Base-by-base conservation (phyloP, 2,888 invertebrate species). In the Leistus spinibarbis region DNA sequence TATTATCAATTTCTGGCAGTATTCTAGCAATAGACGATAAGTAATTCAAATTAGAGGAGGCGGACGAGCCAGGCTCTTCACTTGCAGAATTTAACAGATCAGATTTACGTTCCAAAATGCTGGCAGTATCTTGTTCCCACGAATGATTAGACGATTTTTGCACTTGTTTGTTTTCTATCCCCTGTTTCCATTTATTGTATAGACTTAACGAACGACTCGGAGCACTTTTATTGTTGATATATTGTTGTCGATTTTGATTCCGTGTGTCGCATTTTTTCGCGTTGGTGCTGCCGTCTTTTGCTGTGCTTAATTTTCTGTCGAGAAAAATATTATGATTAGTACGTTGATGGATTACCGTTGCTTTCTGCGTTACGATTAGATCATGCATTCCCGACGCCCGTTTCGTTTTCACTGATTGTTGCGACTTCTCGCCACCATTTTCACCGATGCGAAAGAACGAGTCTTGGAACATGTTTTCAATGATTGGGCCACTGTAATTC, bases 401-500 rank as follows among this genome's bases (percentile, higher is more conserved):
- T 65, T 70, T 73, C 76, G 66, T 40, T 62, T 74, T 20, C 62
- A 23, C 7, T 23, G 9, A 56, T 74, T 74, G 22, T 53, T 72
- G 76, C 68, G 23, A 76, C 67, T 82, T 79, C 5, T 80, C 78
- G n/a, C 81, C 80, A 53, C 77, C 78, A 57, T 79, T 67, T 67
- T 67, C 65, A 23, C n/a, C 17, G 9, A 54, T 75, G 57, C 10
- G 27, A 57, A 16, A 57, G n/a, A 24, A 54, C 23, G 16, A 13
- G 13, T 64, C 71, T 40, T 90, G 89, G 66, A 92, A 89, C 76
- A 92, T 87, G 79, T 92, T 92, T 27, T 90, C 90, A 77, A 92
- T 91, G 13, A 91, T 89, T 0, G 92, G 92, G 13, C 92, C 92
- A 56, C 85, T 88, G 79, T 91, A 90, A 80, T 87, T 86, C 10